A percentile compares a stretch with the other conserved stretches of the same genome.
These are phyloP conservation scores for Melanotaenia maccullochi DNA, from an alignment of 2,797 vertebrate genomes.

Conservation along the genomic window DNA sequence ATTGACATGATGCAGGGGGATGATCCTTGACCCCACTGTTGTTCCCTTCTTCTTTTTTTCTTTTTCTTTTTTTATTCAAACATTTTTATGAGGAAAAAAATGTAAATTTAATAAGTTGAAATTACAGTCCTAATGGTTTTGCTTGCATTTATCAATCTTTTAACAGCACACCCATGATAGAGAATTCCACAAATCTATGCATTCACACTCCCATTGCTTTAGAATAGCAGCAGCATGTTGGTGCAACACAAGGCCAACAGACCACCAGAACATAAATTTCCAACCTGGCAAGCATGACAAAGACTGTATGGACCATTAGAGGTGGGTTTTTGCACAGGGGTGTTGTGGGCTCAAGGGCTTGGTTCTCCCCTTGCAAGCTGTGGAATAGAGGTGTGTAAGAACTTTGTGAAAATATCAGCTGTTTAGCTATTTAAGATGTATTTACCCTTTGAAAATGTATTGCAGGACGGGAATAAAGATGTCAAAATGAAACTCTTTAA, in stretches of 20 bases:
- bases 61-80: conserved; percentile 29
- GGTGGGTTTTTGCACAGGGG: conserved; percentile 67
- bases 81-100: conserved; percentile 23
- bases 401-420: conserved; percentile 57
- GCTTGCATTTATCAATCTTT: conserved; percentile 36
- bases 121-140: conserved; percentile 49
- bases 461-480: conserved; percentile 81
- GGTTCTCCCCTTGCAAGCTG: conserved; percentile 70
- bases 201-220: conserved; percentile 52
- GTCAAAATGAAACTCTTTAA: conserved; percentile 60
- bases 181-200: conserved; percentile 64
- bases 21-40: conserved; percentile 34
- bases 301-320: conserved; percentile 59
- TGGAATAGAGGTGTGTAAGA: conserved; percentile 63
- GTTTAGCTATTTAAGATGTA: conserved; percentile 82
- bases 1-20: conserved; percentile 44
- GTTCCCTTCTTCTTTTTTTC: conserved; percentile 15
- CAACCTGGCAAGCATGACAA: conserved; percentile 60
- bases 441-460: conserved; percentile 80
- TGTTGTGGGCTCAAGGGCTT: conserved; percentile 66
- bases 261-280: conserved; percentile 54
- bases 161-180: conserved; percentile 32
- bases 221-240: conserved; percentile 53
- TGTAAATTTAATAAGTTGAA: conserved; percentile 42
- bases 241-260: conserved; percentile 55